phyloP scores from a whole-genome alignment of 2,888 invertebrate species.

The Noctua fimbriata region DNA sequence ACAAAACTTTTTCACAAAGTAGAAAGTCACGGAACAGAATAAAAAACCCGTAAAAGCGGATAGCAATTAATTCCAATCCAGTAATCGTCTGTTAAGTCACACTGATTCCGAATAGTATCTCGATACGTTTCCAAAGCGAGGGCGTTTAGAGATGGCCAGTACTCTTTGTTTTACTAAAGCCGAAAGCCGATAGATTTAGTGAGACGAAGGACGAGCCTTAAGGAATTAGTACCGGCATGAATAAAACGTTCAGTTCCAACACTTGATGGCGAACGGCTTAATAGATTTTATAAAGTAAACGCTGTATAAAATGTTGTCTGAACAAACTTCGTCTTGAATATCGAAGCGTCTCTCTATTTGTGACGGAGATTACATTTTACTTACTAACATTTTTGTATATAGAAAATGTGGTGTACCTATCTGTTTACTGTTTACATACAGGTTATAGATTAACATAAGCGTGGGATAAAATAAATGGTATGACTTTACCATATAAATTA shows the following conservation, averaged over 20 bases:
- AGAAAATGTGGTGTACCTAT: neutral
- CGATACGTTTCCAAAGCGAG: conserved; percentile 48
- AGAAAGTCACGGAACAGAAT: conserved; percentile 11
- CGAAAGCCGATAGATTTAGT: conserved; percentile 70
- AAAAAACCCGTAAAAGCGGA: conserved; percentile 44
- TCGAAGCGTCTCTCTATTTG: conserved; percentile 45
- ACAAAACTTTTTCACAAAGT: conserved; percentile 16
- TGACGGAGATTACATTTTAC: conserved; percentile 47
- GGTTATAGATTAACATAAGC: neutral
- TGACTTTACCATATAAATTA: neutral
- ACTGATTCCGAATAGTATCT: conserved; percentile 50
- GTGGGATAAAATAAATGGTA: neutral
- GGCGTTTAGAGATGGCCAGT: conserved; percentile 61
- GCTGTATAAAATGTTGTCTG: conserved; percentile 45
- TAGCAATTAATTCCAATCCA: conserved; percentile 49
- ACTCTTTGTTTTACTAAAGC: conserved; percentile 69
- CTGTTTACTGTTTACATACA: neutral
- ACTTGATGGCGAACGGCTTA: conserved; percentile 50
- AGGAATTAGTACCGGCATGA: conserved; percentile 69
- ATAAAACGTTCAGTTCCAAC: conserved; percentile 63
- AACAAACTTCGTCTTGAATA: conserved; percentile 48
- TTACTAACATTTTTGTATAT: conserved; percentile 29
- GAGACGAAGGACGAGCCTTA: conserved; percentile 61
- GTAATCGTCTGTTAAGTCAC: conserved; percentile 53
- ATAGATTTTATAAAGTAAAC: conserved; percentile 60